A percentile compares a stretch with the other conserved stretches of the same genome.
Evolutionary conservation across 2,888 invertebrate species (phyloP).

Genomic region (Adelognathus sp.): DNA sequence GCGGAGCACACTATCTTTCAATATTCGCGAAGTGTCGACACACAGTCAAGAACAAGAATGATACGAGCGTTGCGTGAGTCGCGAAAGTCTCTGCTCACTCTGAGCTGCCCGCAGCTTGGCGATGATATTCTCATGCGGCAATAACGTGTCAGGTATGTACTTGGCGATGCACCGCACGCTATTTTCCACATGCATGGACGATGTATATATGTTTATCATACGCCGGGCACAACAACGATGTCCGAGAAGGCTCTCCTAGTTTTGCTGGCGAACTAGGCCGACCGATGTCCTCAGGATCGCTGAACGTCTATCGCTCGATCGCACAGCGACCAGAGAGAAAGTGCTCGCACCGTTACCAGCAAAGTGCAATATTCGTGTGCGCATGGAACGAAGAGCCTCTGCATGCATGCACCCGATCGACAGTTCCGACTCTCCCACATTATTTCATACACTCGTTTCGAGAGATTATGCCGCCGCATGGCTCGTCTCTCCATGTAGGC

Average conservation of each 20-base stretch:
- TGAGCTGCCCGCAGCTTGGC: conserved; percentile 41
- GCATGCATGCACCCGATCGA: not conserved
- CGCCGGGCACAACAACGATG: not conserved
- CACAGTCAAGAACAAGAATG: not conserved
- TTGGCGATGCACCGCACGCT: conserved; percentile 18
- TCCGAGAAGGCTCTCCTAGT: not conserved
- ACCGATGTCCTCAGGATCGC: conserved; percentile 38
- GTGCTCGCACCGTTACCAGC: not conserved
- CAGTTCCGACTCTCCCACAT: not conserved
- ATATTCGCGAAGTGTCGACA: not conserved
- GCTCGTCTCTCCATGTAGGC: not conserved
- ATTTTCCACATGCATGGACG: not conserved
- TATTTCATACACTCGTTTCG: not conserved
- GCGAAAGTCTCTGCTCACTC: conserved; percentile 38
- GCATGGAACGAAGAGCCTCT: not conserved
- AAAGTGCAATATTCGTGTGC: not conserved
- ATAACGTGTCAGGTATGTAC: conserved; percentile 21
- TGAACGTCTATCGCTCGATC: not conserved
- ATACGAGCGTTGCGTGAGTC: conserved; percentile 51
- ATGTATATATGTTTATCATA: not conserved
- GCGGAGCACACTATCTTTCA: conserved; percentile 20
- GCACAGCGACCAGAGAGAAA: conserved; percentile 3
- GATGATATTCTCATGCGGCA: conserved; percentile 11
- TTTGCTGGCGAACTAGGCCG: conserved; percentile 24
- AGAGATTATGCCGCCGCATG: not conserved